Percentiles rank a stretch among this genome's conserved stretches.
These are phyloP conservation scores for Euleptes europaea DNA, from an alignment of 2,113 vertebrate genomes.

Conservation along the genomic window DNA sequence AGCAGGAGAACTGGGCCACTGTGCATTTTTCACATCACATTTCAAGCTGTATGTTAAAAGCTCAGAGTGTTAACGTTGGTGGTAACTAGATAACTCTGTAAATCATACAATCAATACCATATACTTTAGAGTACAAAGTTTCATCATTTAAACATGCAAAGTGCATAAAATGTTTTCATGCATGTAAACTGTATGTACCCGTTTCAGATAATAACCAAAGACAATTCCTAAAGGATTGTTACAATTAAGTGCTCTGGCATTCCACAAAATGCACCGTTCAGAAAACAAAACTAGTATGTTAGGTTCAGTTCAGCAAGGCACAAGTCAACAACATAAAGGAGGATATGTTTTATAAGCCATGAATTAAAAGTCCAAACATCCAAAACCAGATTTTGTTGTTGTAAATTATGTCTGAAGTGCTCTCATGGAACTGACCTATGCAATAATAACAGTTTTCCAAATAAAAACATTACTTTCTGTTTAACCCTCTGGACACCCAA, in stretches of 20 bases:
- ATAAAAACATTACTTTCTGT: background rate
- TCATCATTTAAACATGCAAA: background rate
- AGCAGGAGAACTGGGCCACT: too few species aligned
- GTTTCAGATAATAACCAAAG: background rate
- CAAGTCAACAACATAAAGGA: background rate
- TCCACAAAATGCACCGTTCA: constrained; percentile 4
- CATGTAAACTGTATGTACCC: background rate
- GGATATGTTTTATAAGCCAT: background rate
- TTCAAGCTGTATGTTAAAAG: background rate
- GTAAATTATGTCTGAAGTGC: background rate
- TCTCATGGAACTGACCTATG: too few species aligned
- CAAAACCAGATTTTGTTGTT: background rate
- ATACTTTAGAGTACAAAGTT: background rate
- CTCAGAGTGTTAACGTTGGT: background rate
- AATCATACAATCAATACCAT: background rate
- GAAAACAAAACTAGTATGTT: background rate
- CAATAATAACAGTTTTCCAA: background rate
- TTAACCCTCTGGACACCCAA: background rate
- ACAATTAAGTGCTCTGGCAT: background rate
- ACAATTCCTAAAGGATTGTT: background rate
- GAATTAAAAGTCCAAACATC: background rate
- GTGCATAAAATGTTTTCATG: background rate
- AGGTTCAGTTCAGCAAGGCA: background rate
- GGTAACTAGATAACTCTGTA: too few species aligned
- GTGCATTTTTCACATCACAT: background rate